Conservation (phyloP, 2,797 vertebrate genomes). For the Synanceia verrucosa region DNA sequence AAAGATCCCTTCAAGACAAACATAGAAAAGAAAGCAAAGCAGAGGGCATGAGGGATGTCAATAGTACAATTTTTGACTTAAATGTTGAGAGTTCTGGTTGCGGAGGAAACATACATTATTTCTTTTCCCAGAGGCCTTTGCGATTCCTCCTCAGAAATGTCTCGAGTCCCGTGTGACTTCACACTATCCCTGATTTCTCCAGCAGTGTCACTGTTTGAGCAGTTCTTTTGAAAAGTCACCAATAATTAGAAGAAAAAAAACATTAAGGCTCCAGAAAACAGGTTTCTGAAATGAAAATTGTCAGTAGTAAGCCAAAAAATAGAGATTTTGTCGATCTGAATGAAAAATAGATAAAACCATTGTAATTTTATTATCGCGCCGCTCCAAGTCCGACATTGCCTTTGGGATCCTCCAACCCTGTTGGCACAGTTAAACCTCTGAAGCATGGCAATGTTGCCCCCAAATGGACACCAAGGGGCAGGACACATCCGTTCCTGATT, state of each 20-base stretch:
- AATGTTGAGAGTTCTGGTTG: slow-evolving; percentile 72
- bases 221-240: slow-evolving; percentile 79
- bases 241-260: slow-evolving; percentile 74
- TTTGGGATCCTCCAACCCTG: slow-evolving; percentile 78
- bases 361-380: slow-evolving; percentile 77
- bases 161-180: slow-evolving; percentile 79
- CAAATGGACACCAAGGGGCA: slow-evolving; percentile 77
- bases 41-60: slow-evolving; percentile 64
- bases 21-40: slow-evolving; percentile 62
- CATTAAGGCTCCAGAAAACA: slow-evolving; percentile 82
- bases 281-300: slow-evolving; percentile 81
- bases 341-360: slow-evolving; percentile 83
- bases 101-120: slow-evolving; percentile 71
- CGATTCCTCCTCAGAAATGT: slow-evolving; percentile 77
- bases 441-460: slow-evolving; percentile 80
- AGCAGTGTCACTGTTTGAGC: slow-evolving; percentile 81
- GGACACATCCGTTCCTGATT: slow-evolving; percentile 79
- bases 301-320: slow-evolving; percentile 85
- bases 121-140: slow-evolving; percentile 76
- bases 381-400: slow-evolving; percentile 79
- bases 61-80: slow-evolving; percentile 78
- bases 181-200: slow-evolving; percentile 84
- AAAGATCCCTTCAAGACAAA: slow-evolving; percentile 60
- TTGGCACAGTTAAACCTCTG: slow-evolving; percentile 81
- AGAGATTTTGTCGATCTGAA: slow-evolving; percentile 81